phyloP scores from a whole-genome alignment of 2,797 vertebrate species.

The Microctenopoma stevenorrisi region DNA sequence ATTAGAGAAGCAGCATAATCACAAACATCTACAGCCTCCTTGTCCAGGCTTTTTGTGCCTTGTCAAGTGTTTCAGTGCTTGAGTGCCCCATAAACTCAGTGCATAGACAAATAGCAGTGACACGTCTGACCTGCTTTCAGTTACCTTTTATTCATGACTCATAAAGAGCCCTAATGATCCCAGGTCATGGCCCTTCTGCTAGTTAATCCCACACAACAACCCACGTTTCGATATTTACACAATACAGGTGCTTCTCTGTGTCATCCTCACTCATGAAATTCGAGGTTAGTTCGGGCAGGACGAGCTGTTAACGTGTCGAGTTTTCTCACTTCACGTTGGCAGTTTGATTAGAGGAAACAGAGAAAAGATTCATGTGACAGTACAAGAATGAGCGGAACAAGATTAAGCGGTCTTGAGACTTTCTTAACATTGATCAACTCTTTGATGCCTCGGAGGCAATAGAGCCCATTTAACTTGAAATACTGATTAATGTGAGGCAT shows the following conservation, averaged over 20 bases:
- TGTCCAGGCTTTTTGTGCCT: constrained; percentile 1
- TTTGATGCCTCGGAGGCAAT: constrained; percentile 37
- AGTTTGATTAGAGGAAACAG: constrained; percentile 16
- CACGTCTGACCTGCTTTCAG: constrained; percentile 17
- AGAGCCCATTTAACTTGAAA: constrained; percentile 38
- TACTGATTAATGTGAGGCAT: constrained; percentile 11
- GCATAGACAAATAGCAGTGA: constrained; percentile 11
- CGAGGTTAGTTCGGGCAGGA: constrained; percentile 12
- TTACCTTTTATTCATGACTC: constrained; percentile 37
- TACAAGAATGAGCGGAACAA: constrained; percentile 12
- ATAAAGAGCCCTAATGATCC: constrained; percentile 22
- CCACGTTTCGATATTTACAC: constrained; percentile 16
- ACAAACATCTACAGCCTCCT: constrained; percentile 3
- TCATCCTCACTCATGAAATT: constrained; percentile 21
- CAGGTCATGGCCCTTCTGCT: constrained; percentile 3
- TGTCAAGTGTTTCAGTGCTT: constrained; percentile 13
- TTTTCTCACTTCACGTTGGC: not conserved
- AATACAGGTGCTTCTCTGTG: constrained; percentile 2
- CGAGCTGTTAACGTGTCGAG: not conserved
- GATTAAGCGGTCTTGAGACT: constrained; percentile 35
- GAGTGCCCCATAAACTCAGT: not conserved
- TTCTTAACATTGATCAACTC: constrained; percentile 47
- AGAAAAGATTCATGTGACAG: constrained; percentile 21
- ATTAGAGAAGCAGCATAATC: constrained; percentile 4
- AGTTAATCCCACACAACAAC: constrained; percentile 15